Base-by-base conservation (phyloP, 2,797 vertebrate species). In the Falco novaeseelandiae region DNA sequence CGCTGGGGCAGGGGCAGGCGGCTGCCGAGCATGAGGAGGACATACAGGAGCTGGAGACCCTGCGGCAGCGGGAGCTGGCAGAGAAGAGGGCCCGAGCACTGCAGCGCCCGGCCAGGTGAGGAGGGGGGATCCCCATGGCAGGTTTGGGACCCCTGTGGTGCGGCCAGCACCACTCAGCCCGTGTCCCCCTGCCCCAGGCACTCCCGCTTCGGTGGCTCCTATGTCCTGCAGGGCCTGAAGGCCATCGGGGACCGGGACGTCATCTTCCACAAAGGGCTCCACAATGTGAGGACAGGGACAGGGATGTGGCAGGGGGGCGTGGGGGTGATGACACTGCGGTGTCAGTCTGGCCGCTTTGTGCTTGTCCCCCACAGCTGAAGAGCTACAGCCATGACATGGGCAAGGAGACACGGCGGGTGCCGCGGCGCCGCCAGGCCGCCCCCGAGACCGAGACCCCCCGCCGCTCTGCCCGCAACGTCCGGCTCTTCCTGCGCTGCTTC, bases 131-230 rank as follows among this genome's bases (percentile, higher is more conserved):
- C 16, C 14, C 25, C 2, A 0, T 12, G 25, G 19, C 1, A 1
- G 54, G 54, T 49, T 25, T 1, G 1, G 10, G 12, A 22, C 46
- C 65, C 30, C 38, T 1, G 0, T 17, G 14, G 25, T 0, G 1
- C 20, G 57, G 14, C 26, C 2, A 0, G 29, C 34, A 1, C 4
- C 1, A 0, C 40, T 90, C 51, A 83, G 9, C 15, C 12, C 1
- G 0, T 36, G 14, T 38, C 7, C 12, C 54, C 34, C 48, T 8
- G 54, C 25, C 87, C 67, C 93, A 99, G 99, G 96, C 99, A 99
- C 94, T 99, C 99, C 49, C 99, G 98, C 6, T 99, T 99, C 25
- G 98, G 99, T 20, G 99, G 99, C 40, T 99, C 99, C 44, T 99
- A 98, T 17, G 97, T 99, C 49, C 98, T 99, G 83, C 98, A 99